These are phyloP conservation scores for Oncorhynchus keta DNA, from an alignment of 2,113 vertebrate species.

Conservation along the genomic window DNA sequence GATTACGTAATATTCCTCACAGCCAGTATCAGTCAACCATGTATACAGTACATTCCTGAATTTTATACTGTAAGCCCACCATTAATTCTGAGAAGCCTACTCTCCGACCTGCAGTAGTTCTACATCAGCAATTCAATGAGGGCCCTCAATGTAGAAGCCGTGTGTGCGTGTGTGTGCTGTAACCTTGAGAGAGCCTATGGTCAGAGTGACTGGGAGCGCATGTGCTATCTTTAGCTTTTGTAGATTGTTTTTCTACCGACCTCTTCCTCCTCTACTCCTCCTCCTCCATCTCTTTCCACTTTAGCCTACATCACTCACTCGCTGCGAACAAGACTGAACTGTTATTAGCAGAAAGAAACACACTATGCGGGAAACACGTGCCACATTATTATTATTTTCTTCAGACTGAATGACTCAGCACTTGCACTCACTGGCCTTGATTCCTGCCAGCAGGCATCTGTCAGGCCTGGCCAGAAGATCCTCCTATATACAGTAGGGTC, in stretches of 20 bases:
- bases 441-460: background rate
- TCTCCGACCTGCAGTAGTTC: too few species aligned
- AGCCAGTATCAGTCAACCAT: too few species aligned
- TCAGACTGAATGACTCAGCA: conserved; percentile 42
- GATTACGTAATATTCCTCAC: too few species aligned
- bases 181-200: too few species aligned
- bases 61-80: conserved; percentile 56
- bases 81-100: too few species aligned
- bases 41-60: conserved; percentile 37
- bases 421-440: background rate
- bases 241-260: background rate
- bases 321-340: conserved; percentile 32
- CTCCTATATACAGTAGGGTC: background rate
- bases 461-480: background rate
- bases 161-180: too few species aligned
- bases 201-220: too few species aligned
- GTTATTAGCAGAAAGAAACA: conserved; percentile 67
- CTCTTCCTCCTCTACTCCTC: conserved; percentile 9
- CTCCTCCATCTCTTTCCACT: conserved; percentile 48
- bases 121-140: too few species aligned
- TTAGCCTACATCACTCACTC: conserved; percentile 28
- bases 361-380: conserved; percentile 58
- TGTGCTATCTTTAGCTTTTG: too few species aligned
- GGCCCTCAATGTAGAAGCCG: too few species aligned
- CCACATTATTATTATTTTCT: conserved; percentile 47